Base-by-base conservation (phyloP, 1,140 invertebrate species). In the Leptinotarsa lineolata region DNA sequence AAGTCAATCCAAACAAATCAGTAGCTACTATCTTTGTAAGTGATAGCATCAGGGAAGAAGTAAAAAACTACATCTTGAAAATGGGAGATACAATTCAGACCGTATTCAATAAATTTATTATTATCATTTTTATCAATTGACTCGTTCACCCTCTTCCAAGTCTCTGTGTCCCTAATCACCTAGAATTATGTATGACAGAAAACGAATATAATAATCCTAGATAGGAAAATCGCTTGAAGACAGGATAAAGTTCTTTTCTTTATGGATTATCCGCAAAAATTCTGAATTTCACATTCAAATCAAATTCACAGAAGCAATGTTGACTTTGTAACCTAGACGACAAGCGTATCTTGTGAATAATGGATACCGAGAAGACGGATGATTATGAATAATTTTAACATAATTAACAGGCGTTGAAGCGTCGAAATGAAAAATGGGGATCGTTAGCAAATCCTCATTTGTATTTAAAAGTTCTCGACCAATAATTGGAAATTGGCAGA, bases 311-410 rank as follows among this genome's bases (percentile, higher is more conserved):
- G n/a, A 54, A 13, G 6, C 16, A 54, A 54, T 54, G 48, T 54
- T 54, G 48, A 54, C n/a, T 54, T 54, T 54, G 13, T 13, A 54
- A 54, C 48, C 48, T 54, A 54, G 48, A 18, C 48, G 48, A 54
- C 48, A 54, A 54, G 15, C 48, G 15, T 54, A 54, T 54, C 48
- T 54, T 54, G 48, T 54, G 48, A 54, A 54, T 54, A 54, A 54
- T 54, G 48, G 48, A 54, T 16, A 18, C 48, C n/a, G 4, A 54
- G 48, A 54, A 54, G 48, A 54, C 48, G 48, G 48, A 54, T 54
- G 48, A 54, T 54, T 54, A 54, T 54, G 48, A 54, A 54, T 54
- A 54, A 54, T 54, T 54, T 54, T 54, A 54, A 54, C 48, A 54
- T 54, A 54, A 54, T 54, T 54, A 54, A 54, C 48, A 18, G 48